These are phyloP conservation scores for Philonicus albiceps DNA, from an alignment of 2,888 invertebrate species.

Conservation along the genomic window DNA sequence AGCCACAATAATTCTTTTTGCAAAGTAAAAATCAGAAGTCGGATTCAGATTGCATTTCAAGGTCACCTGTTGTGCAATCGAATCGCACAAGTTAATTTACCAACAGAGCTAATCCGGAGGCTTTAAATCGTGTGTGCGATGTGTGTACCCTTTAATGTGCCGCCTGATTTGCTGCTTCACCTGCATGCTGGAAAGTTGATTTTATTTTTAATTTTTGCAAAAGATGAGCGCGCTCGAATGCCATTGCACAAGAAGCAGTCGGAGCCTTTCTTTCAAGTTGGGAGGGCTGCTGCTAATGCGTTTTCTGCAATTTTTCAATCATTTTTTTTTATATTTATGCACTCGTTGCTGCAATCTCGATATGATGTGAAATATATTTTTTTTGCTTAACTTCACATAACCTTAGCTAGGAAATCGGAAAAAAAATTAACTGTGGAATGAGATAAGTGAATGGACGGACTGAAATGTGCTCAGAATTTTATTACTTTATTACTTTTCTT, in stretches of 20 bases:
- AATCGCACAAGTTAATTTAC: neutral
- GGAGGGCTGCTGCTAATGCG: neutral
- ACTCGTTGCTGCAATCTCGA: neutral
- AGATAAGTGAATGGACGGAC: neutral
- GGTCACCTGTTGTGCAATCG: neutral
- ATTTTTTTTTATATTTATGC: neutral
- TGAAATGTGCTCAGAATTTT: neutral
- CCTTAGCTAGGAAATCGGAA: neutral
- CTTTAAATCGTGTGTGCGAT: neutral
- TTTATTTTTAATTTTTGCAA: neutral
- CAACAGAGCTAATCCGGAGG: neutral
- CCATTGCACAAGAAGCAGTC: neutral
- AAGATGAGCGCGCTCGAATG: neutral
- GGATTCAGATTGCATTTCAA: neutral
- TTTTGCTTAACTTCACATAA: neutral
- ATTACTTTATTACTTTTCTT: no score
- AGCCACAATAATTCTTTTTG: neutral
- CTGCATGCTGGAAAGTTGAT: neutral
- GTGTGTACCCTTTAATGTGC: neutral
- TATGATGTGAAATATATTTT: neutral
- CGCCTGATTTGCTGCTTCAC: neutral
- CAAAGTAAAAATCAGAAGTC: neutral
- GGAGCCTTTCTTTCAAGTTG: neutral
- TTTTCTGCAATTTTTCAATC: neutral
- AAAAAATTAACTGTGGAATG: neutral